Evolutionary conservation across 2,888 invertebrate species (phyloP).

Genomic region (Meta bourneti): DNA sequence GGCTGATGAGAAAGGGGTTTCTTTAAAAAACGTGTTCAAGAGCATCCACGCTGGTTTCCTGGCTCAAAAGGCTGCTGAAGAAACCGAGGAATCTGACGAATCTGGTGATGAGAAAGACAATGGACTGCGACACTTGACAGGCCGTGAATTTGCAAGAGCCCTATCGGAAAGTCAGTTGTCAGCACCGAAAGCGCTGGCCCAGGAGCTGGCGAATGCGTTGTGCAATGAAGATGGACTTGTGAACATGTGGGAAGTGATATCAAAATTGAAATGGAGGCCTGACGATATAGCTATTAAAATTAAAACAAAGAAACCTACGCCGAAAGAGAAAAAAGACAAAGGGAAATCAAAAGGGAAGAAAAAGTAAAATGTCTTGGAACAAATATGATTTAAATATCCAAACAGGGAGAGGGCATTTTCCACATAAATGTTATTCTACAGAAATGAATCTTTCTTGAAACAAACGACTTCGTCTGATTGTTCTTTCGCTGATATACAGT

Average conservation of each 20-base stretch:
- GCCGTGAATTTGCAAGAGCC: constrained; percentile 24
- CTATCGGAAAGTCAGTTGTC: constrained; percentile 7
- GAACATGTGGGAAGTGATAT: constrained; percentile 55
- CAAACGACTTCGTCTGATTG: no score
- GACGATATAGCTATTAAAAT: constrained; percentile 41
- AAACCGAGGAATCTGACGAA: neutral
- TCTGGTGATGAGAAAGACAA: neutral
- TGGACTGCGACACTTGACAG: neutral
- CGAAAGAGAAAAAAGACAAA: constrained; percentile 17
- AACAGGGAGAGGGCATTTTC: no score
- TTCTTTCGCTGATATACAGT: no score
- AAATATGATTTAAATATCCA: neutral
- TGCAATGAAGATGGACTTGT: constrained; percentile 22
- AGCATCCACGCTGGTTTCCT: constrained; percentile 26
- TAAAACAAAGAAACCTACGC: constrained; percentile 22
- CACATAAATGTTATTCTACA: no score
- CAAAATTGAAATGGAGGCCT: constrained; percentile 33
- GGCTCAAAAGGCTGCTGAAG: constrained; percentile 8
- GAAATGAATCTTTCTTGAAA: no score
- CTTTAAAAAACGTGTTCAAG: constrained; percentile 38
- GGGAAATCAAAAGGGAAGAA: constrained; percentile 42
- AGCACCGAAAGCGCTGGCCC: constrained; percentile 16
- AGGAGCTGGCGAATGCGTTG: constrained; percentile 6
- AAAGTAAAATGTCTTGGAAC: neutral
- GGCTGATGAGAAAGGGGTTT: constrained; percentile 62